Evolutionary conservation across 2,113 vertebrate genomes (phyloP).

Genomic region (Dasyprocta punctata): DNA sequence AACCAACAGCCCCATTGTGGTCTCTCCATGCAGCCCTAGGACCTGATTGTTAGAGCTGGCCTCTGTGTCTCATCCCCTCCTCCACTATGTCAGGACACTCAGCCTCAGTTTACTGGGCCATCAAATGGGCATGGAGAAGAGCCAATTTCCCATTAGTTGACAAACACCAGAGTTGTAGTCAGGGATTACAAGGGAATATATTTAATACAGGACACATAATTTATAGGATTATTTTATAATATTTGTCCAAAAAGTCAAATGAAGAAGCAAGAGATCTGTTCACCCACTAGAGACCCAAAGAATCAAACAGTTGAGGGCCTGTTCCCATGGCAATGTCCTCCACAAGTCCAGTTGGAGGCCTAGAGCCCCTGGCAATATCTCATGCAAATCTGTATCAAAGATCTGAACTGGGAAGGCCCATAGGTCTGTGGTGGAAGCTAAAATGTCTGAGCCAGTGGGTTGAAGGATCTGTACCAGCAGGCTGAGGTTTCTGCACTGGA

Average conservation of each 20-base stretch:
- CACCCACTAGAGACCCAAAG: background rate
- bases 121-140: background rate
- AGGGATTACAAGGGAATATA: background rate
- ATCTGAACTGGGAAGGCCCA: background rate
- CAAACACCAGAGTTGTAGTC: background rate
- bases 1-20: accelerated
- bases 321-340: background rate
- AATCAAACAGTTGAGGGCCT: background rate
- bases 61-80: background rate
- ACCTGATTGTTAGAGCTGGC: background rate
- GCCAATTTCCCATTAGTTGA: background rate
- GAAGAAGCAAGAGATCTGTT: background rate
- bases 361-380: background rate
- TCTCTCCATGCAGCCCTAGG: background rate
- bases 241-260: background rate
- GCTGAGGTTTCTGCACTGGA: background rate
- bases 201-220: background rate
- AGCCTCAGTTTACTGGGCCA: background rate
- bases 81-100: background rate
- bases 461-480: background rate
- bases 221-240: background rate
- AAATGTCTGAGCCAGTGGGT: background rate
- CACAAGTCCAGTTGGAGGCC: background rate
- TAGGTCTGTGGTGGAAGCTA: background rate
- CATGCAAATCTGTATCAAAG: background rate